Evolutionary conservation across 2,797 vertebrate genomes (phyloP).

Genomic region (Melanotaenia maccullochi): DNA sequence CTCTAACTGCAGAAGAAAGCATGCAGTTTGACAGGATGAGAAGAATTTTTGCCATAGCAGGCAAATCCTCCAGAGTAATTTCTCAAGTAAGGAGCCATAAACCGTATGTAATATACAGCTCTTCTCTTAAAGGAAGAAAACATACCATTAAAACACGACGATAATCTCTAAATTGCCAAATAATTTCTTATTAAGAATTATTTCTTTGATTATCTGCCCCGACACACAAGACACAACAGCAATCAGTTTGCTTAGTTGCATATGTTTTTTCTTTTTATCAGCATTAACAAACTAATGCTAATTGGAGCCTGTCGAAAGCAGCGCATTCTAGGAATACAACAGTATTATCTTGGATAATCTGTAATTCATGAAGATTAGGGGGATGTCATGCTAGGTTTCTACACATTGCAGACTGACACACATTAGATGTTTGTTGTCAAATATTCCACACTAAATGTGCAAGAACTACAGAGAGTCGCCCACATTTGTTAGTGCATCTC

Average conservation of each 20-base stretch:
- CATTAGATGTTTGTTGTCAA: conserved; percentile 51
- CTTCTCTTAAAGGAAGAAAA: conserved; percentile 5
- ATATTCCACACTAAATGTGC: conserved; percentile 49
- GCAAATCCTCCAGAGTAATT: conserved; percentile 30
- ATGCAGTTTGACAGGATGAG: conserved; percentile 74
- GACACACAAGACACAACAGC: conserved; percentile 30
- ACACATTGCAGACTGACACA: conserved; percentile 67
- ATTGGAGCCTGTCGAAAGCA: conserved; percentile 47
- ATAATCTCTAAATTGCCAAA: conserved; percentile 19
- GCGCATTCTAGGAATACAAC: conserved; percentile 62
- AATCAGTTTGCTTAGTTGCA: conserved; percentile 40
- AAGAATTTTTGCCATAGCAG: conserved; percentile 43
- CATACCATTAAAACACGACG: not conserved
- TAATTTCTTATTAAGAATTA: conserved; percentile 30
- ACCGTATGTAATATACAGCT: not conserved
- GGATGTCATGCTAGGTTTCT: conserved; percentile 72
- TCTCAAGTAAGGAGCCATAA: conserved; percentile 13
- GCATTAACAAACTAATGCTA: conserved; percentile 51
- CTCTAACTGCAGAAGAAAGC: conserved; percentile 60
- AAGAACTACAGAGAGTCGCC: conserved; percentile 42
- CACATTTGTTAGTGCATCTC: conserved; percentile 52
- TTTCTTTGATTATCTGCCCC: conserved; percentile 40
- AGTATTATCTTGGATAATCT: conserved; percentile 80
- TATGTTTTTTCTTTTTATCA: conserved; percentile 47
- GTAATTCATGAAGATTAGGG: conserved; percentile 72